Base-by-base conservation (phyloP, 1,140 invertebrate genomes). In the Batillaria attramentaria region DNA sequence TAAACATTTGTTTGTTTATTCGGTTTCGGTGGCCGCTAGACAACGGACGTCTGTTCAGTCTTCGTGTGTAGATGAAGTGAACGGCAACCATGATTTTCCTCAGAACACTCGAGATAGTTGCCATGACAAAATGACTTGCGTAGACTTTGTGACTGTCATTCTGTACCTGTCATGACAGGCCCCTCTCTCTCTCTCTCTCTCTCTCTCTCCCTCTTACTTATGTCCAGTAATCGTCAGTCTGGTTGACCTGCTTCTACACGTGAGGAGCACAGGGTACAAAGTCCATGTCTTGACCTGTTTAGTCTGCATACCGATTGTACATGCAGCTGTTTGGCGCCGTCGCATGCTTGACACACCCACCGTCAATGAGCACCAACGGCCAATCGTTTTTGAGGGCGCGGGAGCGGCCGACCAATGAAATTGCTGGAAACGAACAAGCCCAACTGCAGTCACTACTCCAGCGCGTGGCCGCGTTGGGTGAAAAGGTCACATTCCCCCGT, bases 101-200 rank as follows among this genome's bases (percentile, higher is more conserved):
- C 57, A 31, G n/a, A n/a, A n/a, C 57, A n/a, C 10, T 62, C n/a
- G 10, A 62, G 10, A 2, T 31, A 62, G n/a, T n/a, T n/a, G n/a
- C n/a, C 10, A 62, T 62, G 10, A 24, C 46, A 50, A 50, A n/a
- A 28, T 62, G 10, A 62, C 33, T 4, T 1, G 57, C 6, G 57
- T 31, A 62, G 33, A 62, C n/a, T 62, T 31, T 31, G 24, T 6
- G 57, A n/a, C n/a, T n/a, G n/a, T n/a, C n/a, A n/a, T n/a, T n/a
- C n/a, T n/a, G n/a, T n/a, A n/a, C n/a, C n/a, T n/a, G n/a, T n/a
- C n/a, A n/a, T n/a, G n/a, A n/a, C n/a, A 6, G 8, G 8, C 31
- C 24, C 57, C 57, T 60, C 24, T 60, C 57, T 60, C 66, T 69
- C 57, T 60, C 57, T n/a, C 57, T 60, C 57, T 60, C 57, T 60